Conservation (phyloP, 2,797 vertebrate species). For the Micromesistius poutassou region DNA sequence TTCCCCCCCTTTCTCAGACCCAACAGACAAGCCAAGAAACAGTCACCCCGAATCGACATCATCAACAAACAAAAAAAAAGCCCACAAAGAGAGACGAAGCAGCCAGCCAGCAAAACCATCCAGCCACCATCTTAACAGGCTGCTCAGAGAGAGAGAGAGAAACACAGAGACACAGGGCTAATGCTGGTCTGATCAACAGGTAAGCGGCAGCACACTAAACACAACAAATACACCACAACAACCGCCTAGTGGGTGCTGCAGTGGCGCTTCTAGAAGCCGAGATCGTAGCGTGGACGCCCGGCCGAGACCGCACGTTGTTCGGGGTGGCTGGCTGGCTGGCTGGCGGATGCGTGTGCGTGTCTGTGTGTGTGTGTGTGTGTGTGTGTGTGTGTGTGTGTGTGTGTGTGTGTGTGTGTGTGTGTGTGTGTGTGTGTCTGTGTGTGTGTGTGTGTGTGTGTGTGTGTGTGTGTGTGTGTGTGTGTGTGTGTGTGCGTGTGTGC, state of each 20-base stretch:
- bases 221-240: slow-evolving; percentile 40
- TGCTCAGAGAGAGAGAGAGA: slow-evolving; percentile 60
- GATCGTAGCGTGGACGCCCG: no score
- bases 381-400: no score
- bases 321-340: neutral
- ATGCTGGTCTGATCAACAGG: slow-evolving; percentile 72
- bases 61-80: slow-evolving; percentile 68
- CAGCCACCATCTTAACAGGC: slow-evolving; percentile 71
- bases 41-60: slow-evolving; percentile 69
- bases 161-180: slow-evolving; percentile 54
- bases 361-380: no score
- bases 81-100: slow-evolving; percentile 57
- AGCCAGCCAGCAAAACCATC: slow-evolving; percentile 47
- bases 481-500: no score
- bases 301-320: no score
- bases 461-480: no score
- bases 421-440: no score
- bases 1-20: slow-evolving; percentile 59
- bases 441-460: no score
- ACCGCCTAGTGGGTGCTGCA: slow-evolving; percentile 10
- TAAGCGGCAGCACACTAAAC: slow-evolving; percentile 59
- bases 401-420: no score
- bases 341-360: no score
- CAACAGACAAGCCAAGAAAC: slow-evolving; percentile 59
- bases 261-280: neutral